Conservation (phyloP, 2,888 invertebrate species). For the Tethea ocularis region DNA sequence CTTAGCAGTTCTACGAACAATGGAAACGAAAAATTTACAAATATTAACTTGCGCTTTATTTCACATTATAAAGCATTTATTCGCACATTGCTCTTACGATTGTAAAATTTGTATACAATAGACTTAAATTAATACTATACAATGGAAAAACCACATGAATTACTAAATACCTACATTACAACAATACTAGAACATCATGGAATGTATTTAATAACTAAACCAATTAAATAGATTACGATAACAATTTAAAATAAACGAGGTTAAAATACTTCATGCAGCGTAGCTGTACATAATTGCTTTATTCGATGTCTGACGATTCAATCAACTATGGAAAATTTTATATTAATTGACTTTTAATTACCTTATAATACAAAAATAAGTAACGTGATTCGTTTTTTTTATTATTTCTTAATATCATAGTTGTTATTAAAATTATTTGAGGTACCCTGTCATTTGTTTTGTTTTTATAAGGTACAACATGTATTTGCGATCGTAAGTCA, state of each 20-base stretch:
- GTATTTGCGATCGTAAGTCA: background rate
- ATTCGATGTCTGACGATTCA: slow-evolving; percentile 4
- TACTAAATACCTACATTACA: background rate
- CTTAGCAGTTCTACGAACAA: background rate
- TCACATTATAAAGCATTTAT: background rate
- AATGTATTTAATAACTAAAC: slow-evolving; percentile 29
- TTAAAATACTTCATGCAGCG: slow-evolving; percentile 6
- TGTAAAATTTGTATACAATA: background rate
- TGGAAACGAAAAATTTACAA: background rate
- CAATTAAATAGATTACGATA: background rate
- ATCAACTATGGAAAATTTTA: slow-evolving; percentile 12
- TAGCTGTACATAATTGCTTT: slow-evolving; percentile 15
- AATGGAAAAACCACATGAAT: background rate
- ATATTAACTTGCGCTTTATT: background rate
- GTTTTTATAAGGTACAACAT: background rate
- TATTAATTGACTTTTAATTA: slow-evolving; percentile 13
- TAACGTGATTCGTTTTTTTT: background rate
- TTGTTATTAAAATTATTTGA: background rate
- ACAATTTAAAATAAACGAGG: slow-evolving; percentile 8
- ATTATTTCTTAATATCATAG: background rate
- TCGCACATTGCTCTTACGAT: background rate
- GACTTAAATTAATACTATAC: background rate
- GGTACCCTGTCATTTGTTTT: slow-evolving; percentile 4
- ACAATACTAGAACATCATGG: slow-evolving; percentile 14
- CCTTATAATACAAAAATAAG: slow-evolving; percentile 7